phyloP scores from a whole-genome alignment of 2,888 invertebrate species.

The Andrena bicolor region DNA sequence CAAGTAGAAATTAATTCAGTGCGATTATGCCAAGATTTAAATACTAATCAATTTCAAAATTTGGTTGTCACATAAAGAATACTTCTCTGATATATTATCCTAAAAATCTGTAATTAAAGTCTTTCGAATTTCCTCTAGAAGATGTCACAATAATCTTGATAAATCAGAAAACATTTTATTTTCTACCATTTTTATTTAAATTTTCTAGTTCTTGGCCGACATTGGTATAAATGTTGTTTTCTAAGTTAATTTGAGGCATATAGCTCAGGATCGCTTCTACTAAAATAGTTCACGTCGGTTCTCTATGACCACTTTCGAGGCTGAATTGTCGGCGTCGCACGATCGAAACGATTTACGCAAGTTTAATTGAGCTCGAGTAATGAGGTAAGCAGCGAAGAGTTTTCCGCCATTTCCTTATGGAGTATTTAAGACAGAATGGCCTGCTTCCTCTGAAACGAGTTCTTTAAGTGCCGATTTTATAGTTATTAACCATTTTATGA shows the following conservation, averaged over 20 bases:
- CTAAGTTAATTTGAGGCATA: background rate
- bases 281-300: background rate
- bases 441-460: background rate
- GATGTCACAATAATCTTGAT: background rate
- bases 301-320: background rate
- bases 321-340: background rate
- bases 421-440: background rate
- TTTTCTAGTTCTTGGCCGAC: background rate
- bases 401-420: constrained; percentile 1
- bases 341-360: constrained; percentile 8
- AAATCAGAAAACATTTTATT: background rate
- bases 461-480: constrained; percentile 10
- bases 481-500: constrained; percentile 1
- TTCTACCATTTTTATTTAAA: background rate
- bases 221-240: background rate
- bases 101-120: background rate
- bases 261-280: background rate
- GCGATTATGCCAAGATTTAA: background rate
- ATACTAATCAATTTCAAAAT: background rate
- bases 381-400: constrained; percentile 5
- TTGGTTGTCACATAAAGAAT: background rate
- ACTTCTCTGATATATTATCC: background rate
- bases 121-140: background rate
- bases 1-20: background rate
- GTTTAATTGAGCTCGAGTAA: constrained; percentile 21